Base-by-base conservation (phyloP, 2,888 invertebrate genomes). In the Molanna angustata region DNA sequence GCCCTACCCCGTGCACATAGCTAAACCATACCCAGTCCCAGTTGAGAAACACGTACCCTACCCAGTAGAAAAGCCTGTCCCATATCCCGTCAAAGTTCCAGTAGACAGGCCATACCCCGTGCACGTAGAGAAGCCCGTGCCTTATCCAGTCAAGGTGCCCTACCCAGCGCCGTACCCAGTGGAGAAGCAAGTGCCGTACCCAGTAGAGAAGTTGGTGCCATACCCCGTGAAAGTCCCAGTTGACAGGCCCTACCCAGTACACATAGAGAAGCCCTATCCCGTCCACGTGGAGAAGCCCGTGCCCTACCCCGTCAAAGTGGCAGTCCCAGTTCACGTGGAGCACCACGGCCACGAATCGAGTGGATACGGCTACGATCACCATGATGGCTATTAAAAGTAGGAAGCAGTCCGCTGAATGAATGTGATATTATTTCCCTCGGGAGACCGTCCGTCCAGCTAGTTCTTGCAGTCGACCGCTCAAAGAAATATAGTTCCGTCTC, bases 211-310 rank as follows among this genome's bases (percentile, higher is more conserved):
- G 66, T 80, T 74, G 54, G 79, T 86, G 27, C 84, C 80, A 18
- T 79, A 78, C 63, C 86, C 85, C 54, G 83, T 86, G 4, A 82
- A 82, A 62, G 79, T 83, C 56, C 82, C 79, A 54, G 79, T 83
- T 48, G 74, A 72, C 71, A 82, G 74, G 71, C 86, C 74, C 61
- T 85, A 78, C 73, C 85, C 75, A 62, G 80, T 80, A 57, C 79
- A 80, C 56, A 80, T 84, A n/a, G 82, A 82, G 66, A 83, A 82
- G 61, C 82, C 79, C 64, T 77, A 85, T 16, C 84, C 82, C 45
- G 79, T 80, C 50, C 83, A 81, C 48, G 73, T 83, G 22, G 82
- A 82, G 67, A 82, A 82, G 65, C 76, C 65, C 52, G 80, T 82
- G 59, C 83, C 83, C 6, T 79, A 80, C 71, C 82, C 83, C 37